A percentile compares a stretch with the other conserved stretches of the same genome.
Evolutionary conservation across 2,113 vertebrate species (phyloP).

Genomic region (Cyprinodon variegatus): DNA sequence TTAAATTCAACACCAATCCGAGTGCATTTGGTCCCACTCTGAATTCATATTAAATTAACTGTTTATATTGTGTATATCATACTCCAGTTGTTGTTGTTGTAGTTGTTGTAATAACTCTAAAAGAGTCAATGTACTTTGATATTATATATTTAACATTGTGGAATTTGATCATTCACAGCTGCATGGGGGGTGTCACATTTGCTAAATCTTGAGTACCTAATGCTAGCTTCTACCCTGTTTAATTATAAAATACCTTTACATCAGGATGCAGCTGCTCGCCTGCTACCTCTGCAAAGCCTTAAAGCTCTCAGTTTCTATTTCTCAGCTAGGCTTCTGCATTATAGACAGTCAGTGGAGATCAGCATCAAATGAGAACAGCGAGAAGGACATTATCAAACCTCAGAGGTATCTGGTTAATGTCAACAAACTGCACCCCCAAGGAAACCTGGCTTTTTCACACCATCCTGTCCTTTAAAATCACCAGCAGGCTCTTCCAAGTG

Average conservation of each 20-base stretch:
- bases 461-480: neutral
- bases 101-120: no score
- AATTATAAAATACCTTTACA: neutral
- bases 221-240: neutral
- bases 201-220: neutral
- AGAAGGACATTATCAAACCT: slow-evolving; percentile 26
- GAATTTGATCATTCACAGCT: no score
- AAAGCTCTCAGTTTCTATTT: slow-evolving; percentile 9
- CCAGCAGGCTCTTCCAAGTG: neutral
- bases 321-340: neutral
- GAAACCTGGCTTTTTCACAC: slow-evolving; percentile 6
- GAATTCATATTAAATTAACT: no score
- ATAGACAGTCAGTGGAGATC: slow-evolving; percentile 3
- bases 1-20: no score
- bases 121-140: no score
- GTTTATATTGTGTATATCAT: no score
- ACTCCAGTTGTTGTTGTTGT: no score
- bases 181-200: neutral
- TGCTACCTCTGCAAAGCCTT: neutral
- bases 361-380: neutral
- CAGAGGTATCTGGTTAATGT: slow-evolving; percentile 27
- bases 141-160: no score
- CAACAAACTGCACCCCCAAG: slow-evolving; percentile 5
- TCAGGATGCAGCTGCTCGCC: neutral
- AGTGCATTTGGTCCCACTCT: no score